Base-by-base conservation (phyloP, 2,113 vertebrate genomes). In the Xiphophorus hellerii region DNA sequence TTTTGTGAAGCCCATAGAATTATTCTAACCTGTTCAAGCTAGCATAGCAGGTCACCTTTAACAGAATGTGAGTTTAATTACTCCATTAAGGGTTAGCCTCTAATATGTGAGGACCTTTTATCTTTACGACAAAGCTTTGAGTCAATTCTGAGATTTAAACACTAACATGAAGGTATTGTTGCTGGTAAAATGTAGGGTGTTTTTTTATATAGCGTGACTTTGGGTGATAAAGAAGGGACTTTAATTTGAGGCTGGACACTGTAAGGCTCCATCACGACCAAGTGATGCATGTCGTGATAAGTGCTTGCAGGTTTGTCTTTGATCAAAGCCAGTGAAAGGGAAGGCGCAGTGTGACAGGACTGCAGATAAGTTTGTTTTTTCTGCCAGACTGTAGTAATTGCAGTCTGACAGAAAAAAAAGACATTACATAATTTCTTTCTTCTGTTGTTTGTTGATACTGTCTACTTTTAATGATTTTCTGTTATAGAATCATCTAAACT, bases 251-350 rank as follows among this genome's bases (percentile, higher is more conserved):
- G 37, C 76, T 54, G 54, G 88, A 84, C 76, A 81, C 63, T 28
- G 83, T 78, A 77, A 83, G 76, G 73, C 84, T 85, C 73, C 70
- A 77, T 82, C 83, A 76, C 72, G 79, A 76, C 74, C 73, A 87
- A 89, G 63, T 48, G 12, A 69, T 71, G 84, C 83, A 71, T 81
- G 81, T 83, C 72, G 39, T 62, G 70, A 84, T 92, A 90, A 91
- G 81, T 84, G 74, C 84, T 84, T 82, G 75, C 89, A 90, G 90
- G 86, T 88, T 90, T 91, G 88, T 87, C 85, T 91, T 92, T 89
- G 89, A 90, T 88, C 81, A 77, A 72, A 73, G 71, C 62, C 12
- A 25, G 71, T 62, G 73, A 48, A 64, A 65, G 67, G 78, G 61
- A 44, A 58, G 76, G 77, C 82, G 79, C 77, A 29, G 65, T 77